Conservation (phyloP, 2,888 invertebrate species). For the Rotaria magnacalcarata region DNA sequence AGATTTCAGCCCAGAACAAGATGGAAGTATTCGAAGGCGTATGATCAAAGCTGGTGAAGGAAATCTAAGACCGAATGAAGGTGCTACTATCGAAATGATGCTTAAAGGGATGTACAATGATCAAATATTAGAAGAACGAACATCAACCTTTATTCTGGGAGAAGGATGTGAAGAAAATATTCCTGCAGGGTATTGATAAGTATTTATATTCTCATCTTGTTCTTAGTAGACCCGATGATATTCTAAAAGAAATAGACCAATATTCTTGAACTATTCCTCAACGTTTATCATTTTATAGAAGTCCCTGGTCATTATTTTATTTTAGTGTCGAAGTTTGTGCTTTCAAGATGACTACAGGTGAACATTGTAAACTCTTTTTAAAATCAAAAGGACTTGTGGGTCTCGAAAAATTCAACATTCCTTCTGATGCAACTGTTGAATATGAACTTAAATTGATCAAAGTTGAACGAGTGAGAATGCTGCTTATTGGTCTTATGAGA, state of each 20-base stretch:
- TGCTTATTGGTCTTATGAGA: background rate
- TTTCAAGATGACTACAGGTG: constrained; percentile 73
- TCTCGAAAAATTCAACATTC: constrained; percentile 67
- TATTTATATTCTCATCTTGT: no score
- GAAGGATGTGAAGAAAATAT: constrained; percentile 75
- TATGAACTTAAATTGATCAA: constrained; percentile 76
- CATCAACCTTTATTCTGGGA: constrained; percentile 73
- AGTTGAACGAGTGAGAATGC: constrained; percentile 67
- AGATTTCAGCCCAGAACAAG: constrained; percentile 78
- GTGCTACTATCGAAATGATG: constrained; percentile 75
- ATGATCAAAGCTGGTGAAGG: constrained; percentile 71
- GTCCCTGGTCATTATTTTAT: no score
- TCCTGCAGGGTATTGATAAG: constrained; percentile 65
- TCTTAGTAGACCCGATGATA: no score
- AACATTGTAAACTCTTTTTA: constrained; percentile 67
- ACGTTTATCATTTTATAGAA: no score
- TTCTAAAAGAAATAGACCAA: no score
- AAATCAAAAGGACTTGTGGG: constrained; percentile 67
- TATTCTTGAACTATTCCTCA: no score
- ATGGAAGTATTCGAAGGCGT: constrained; percentile 74
- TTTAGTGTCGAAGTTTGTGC: constrained; percentile 51
- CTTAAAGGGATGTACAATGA: constrained; percentile 53
- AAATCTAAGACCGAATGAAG: constrained; percentile 72
- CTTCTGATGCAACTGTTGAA: constrained; percentile 66
- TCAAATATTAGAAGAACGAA: constrained; percentile 72